Evolutionary conservation across 2,888 invertebrate genomes (phyloP), one percentile per base, ranked within the genome.

Genomic region (Heliconius aoede): DNA sequence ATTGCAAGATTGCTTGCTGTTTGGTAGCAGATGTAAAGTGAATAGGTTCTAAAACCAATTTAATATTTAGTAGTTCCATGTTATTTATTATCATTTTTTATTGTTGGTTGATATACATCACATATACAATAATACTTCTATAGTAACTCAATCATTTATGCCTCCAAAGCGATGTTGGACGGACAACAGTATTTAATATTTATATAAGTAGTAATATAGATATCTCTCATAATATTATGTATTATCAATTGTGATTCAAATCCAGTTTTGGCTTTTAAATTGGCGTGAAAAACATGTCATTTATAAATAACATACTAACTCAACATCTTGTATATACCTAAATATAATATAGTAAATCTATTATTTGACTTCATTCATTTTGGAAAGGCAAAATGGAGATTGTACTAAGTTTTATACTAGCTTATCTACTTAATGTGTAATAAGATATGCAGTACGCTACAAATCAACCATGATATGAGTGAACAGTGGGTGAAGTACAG

Each of bases 391-490:
- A 69, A 55, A 15, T n/a, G n/a, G 51, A 55, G 30, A 55, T 55
- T 68, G 30, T 55, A 69, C 32, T 51, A 30, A 69, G 7, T 32
- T 69, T 24, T 55, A 32, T 55, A 55, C 32, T 55, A 69, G 69
- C 55, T 69, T 69, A 32, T 55, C 30, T 69, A 30, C 55, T 55
- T n/a, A 55, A 30, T n/a, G 9, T 51, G 30, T 30, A 55, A 7
- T 24, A 55, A 30, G 69, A 69, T 69, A 69, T 87, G 55, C n/a
- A n/a, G 9, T 55, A 21, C 4, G 87, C 86, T 92, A 91, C 92
- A 89, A 86, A 83, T 95, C 95, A 76, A 95, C 95, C 87, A 95
- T 91, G 85, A 96, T 93, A 90, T 95, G 96, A 79, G 96, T 96
- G 85, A 95, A 96, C n/a, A 96, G 89, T 80, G 95, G 94, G 85